Evolutionary conservation across 2,797 vertebrate genomes (phyloP).

Genomic region (Sylvia borin): DNA sequence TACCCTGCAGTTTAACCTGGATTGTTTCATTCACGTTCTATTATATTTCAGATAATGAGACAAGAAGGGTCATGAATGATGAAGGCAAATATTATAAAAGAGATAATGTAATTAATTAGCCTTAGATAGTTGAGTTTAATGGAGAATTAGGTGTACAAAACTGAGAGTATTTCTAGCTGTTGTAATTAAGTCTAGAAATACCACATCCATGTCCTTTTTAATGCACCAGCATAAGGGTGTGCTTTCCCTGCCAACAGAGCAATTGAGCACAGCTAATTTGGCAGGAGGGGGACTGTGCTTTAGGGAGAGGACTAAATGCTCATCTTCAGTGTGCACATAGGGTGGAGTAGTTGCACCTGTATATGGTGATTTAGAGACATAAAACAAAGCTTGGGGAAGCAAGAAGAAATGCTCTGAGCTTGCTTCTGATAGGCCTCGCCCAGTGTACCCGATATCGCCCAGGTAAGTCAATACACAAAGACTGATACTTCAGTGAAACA

Average conservation of each 20-base stretch:
- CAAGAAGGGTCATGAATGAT: background rate
- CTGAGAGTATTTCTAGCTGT: background rate
- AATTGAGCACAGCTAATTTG: background rate
- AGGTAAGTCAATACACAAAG: background rate
- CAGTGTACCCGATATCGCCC: background rate
- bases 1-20: background rate
- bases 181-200: background rate
- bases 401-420: background rate
- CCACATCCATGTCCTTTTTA: background rate
- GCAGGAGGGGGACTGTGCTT: background rate
- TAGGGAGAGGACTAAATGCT: background rate
- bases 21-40: background rate
- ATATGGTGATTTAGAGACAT: background rate
- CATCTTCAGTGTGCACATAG: accelerated
- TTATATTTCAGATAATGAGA: background rate
- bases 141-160: background rate
- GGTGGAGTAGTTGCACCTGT: background rate
- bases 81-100: background rate
- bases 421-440: background rate
- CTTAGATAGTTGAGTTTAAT: background rate
- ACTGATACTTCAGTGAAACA: background rate
- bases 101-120: background rate
- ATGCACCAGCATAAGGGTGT: background rate
- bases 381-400: background rate
- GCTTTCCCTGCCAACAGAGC: background rate